Evolutionary conservation across 2,797 vertebrate species (phyloP).

Genomic region (Smutsia temminckii): DNA sequence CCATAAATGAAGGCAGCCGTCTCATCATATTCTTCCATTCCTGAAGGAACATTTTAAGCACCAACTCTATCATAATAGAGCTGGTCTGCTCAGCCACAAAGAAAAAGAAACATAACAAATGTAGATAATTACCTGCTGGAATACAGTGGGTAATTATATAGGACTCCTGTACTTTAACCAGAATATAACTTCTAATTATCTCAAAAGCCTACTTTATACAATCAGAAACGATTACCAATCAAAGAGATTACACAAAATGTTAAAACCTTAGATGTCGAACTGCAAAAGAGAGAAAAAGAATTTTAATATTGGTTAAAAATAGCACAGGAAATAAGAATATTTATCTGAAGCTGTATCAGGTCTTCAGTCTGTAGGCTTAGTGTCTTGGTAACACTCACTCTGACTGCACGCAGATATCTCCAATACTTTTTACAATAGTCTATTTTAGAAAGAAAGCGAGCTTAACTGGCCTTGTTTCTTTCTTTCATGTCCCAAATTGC

Average conservation of each 20-base stretch:
- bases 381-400: background rate
- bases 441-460: background rate
- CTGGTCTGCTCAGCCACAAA: slow-evolving; percentile 21
- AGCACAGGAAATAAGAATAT: slow-evolving; percentile 24
- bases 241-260: slow-evolving; percentile 46
- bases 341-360: background rate
- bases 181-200: slow-evolving; percentile 55
- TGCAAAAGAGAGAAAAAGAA: slow-evolving; percentile 41
- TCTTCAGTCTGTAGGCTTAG: background rate
- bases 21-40: background rate
- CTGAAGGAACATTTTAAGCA: background rate
- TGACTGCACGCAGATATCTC: background rate
- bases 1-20: background rate
- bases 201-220: slow-evolving; percentile 46
- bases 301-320: slow-evolving; percentile 51
- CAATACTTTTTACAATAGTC: background rate
- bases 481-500: background rate
- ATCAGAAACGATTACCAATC: slow-evolving; percentile 54
- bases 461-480: background rate
- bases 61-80: background rate
- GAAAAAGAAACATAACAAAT: slow-evolving; percentile 51
- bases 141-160: slow-evolving; percentile 28
- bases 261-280: slow-evolving; percentile 44
- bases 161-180: slow-evolving; percentile 12
- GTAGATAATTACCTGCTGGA: slow-evolving; percentile 43